Evolutionary conservation across 2,113 vertebrate species (phyloP).

Genomic region (Nothoprocta pentlandii): DNA sequence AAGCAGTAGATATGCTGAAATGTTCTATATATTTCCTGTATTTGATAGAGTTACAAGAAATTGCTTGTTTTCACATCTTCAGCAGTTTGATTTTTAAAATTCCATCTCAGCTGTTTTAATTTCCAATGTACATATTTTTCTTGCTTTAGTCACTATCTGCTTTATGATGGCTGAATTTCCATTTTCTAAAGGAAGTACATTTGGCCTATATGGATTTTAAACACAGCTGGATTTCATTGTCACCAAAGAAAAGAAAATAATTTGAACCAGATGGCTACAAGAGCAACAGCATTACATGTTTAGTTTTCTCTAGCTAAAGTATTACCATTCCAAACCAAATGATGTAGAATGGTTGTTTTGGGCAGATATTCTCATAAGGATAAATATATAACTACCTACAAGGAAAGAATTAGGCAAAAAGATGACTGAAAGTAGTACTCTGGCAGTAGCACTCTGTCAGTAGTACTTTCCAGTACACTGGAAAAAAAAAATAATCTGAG

Average conservation of each 20-base stretch:
- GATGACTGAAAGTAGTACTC: fast-evolving
- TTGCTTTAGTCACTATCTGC: not conserved
- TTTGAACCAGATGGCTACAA: not conserved
- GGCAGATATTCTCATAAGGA: not conserved
- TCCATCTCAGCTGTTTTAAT: not conserved
- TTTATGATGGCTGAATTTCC: not conserved
- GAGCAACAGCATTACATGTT: not conserved
- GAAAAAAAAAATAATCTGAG: not conserved
- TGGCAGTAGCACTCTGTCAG: no score
- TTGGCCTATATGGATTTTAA: not conserved
- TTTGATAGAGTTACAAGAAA: not conserved
- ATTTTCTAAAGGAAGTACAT: not conserved
- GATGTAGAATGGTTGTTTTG: fast-evolving
- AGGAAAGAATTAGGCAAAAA: not conserved
- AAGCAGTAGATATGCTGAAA: not conserved
- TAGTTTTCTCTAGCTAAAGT: not conserved
- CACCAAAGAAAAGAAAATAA: not conserved
- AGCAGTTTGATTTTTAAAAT: not conserved
- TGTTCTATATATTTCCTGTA: not conserved
- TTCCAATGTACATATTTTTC: not conserved
- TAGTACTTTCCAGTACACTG: not conserved
- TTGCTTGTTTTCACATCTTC: not conserved
- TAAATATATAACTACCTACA: not conserved
- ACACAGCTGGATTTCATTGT: not conserved
- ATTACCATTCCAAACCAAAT: not conserved